Evolutionary conservation across 2,797 vertebrate genomes (phyloP).

Genomic region (Typhlichthys eigenmanni): DNA sequence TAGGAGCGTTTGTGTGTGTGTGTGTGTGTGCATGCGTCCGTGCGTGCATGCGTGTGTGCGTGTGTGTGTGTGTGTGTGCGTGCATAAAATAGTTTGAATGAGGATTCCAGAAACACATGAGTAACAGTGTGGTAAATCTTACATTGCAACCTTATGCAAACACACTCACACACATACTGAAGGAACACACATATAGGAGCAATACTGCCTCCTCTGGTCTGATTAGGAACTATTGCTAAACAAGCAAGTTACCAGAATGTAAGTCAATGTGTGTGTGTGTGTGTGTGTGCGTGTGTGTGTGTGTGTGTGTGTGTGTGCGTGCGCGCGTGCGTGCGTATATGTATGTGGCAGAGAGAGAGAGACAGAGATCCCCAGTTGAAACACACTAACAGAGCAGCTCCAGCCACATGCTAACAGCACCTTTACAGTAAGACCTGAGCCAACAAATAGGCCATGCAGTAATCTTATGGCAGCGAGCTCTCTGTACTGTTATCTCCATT

Average conservation of each 20-base stretch:
- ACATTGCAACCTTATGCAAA: too few relatives aligned
- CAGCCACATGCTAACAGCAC: conserved; percentile 25
- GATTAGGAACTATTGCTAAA: too few relatives aligned
- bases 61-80: not conserved
- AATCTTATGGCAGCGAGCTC: too few relatives aligned
- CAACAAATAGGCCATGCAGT: too few relatives aligned
- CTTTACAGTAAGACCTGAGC: not conserved
- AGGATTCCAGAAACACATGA: too few relatives aligned
- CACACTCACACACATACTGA: not conserved
- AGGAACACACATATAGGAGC: not conserved
- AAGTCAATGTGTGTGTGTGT: conserved; percentile 9
- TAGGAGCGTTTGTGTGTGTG: conserved; percentile 32
- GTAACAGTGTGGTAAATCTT: too few relatives aligned
- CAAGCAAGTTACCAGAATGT: too few relatives aligned
- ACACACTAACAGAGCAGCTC: conserved; percentile 46
- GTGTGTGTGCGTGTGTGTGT: conserved; percentile 7
- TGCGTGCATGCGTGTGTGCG: not conserved
- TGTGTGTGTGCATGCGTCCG: conserved; percentile 7
- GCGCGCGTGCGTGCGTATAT: not conserved
- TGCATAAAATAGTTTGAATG: not conserved
- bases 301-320: conserved; percentile 5
- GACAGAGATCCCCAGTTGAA: conserved; percentile 26
- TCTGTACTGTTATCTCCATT: too few relatives aligned
- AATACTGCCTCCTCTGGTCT: too few relatives aligned
- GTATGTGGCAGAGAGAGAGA: not conserved